Percentiles rank a stretch among this genome's conserved stretches.
Conservation (phyloP, 2,888 invertebrate genomes). For the Drosophila anomelani region DNA sequence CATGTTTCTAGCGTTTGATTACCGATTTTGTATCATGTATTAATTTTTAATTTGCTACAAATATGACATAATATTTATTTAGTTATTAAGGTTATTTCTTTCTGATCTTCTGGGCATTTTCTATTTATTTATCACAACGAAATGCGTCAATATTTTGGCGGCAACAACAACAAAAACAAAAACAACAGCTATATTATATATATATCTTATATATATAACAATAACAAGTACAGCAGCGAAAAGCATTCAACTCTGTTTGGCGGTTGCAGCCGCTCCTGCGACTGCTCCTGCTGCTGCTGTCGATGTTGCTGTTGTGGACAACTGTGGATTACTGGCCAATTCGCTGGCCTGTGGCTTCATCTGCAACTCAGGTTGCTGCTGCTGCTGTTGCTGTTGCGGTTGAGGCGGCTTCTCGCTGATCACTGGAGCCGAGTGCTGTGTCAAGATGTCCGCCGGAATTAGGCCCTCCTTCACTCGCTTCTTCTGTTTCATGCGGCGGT, state of each 20-base stretch:
- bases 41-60: slow-evolving; percentile 43
- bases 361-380: slow-evolving; percentile 56
- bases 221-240: slow-evolving; percentile 28
- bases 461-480: slow-evolving; percentile 97
- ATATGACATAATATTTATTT: slow-evolving; percentile 50
- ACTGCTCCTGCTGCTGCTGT: slow-evolving; percentile 33
- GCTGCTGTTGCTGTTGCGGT: slow-evolving; percentile 52
- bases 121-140: slow-evolving; percentile 81
- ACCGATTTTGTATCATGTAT: slow-evolving; percentile 47
- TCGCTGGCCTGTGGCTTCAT: slow-evolving; percentile 50
- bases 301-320: slow-evolving; percentile 40
- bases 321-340: slow-evolving; percentile 54
- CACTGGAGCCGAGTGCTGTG: slow-evolving; percentile 61
- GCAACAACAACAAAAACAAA: slow-evolving; percentile 32
- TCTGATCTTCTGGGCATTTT: slow-evolving; percentile 41
- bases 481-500: slow-evolving; percentile 99
- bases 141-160: slow-evolving; percentile 80
- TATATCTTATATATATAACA: slow-evolving; percentile 1
- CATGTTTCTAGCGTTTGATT: slow-evolving; percentile 66
- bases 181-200: slow-evolving; percentile 11
- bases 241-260: slow-evolving; percentile 67
- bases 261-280: slow-evolving; percentile 29
- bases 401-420: slow-evolving; percentile 59
- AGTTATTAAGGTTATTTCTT: slow-evolving; percentile 35
- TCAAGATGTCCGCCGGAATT: slow-evolving; percentile 87